A percentile compares a stretch with the other conserved stretches of the same genome.
These are phyloP conservation scores for Cettia cetti DNA, from an alignment of 2,113 vertebrate species.

Conservation along the genomic window DNA sequence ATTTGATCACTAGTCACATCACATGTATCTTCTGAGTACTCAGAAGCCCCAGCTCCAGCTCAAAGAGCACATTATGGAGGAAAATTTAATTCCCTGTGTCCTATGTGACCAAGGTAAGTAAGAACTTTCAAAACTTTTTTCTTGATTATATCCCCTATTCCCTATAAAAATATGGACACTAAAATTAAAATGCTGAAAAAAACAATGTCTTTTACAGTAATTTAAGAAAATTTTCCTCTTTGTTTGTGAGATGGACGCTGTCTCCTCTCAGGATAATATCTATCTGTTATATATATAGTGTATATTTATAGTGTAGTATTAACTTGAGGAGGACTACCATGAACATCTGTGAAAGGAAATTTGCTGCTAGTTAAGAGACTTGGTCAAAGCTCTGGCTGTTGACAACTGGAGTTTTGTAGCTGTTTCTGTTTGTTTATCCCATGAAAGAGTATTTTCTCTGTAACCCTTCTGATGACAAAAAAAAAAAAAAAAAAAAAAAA, in stretches of 20 bases:
- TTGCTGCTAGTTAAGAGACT: neutral
- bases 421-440: neutral
- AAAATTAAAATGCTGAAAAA: neutral
- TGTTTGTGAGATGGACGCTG: neutral
- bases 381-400: neutral
- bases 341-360: neutral
- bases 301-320: neutral
- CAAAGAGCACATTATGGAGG: neutral
- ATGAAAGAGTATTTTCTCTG: neutral
- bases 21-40: neutral
- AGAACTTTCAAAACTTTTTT: neutral
- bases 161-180: neutral
- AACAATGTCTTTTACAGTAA: neutral
- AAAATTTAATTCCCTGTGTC: neutral
- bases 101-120: neutral
- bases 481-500: neutral
- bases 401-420: neutral
- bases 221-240: neutral
- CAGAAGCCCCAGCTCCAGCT: neutral
- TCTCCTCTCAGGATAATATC: neutral
- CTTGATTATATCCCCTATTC: neutral
- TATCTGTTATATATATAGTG: neutral
- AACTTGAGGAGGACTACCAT: accelerated
- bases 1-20: neutral
- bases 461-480: neutral